Base-by-base conservation (phyloP, 37 sponge, comb jelly and placozoan genomes). In the Cladorhizidae sp. region DNA sequence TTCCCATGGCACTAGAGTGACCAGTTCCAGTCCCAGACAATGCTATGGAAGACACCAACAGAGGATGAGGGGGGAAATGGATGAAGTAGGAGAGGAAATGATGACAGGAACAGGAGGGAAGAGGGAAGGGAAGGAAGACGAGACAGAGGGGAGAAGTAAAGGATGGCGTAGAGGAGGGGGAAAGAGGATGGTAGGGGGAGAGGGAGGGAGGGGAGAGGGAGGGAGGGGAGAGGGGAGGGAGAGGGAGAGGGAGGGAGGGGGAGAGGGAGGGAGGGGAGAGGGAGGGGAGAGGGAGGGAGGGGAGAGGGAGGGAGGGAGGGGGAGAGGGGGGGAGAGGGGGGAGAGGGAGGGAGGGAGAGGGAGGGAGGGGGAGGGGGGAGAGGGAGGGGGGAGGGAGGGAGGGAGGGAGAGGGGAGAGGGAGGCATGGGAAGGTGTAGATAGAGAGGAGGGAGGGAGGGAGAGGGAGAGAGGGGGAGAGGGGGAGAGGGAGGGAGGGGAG, bases 1-100 rank as follows among this genome's bases (percentile, higher is more conserved):
- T 86, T 37, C 90, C 90, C 20, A 89, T 76, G 45, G 72, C 26
- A 41, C 86, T 86, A 83, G 79, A 89, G 15, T 72, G 86, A 41
- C 80, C 62, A 51, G 55, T 73, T 21, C 68, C 84, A 57, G 67
- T 52, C 9, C 39, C 20, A 61, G 62, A 26, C 6, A 61, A 22
- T 8, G 62, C 20, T 8, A 6, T 61, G 62, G n/a, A n/a, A n/a
- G n/a, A n/a, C n/a, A n/a, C n/a, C n/a, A n/a, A n/a, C n/a, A n/a
- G n/a, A n/a, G n/a, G n/a, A n/a, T n/a, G n/a, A n/a, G n/a, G n/a
- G n/a, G n/a, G n/a, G n/a, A 45, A 9, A 45, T 45, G 9, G 49
- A 12, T 45, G 49, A 9, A 45, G 49, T 9, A 45, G 49, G 5
- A 45, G 49, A n/a, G 49, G 9, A 45, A 9, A 45, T 45, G 49